Conservation (phyloP, 1,140 invertebrate species). For the Drosophila nasuta region DNA sequence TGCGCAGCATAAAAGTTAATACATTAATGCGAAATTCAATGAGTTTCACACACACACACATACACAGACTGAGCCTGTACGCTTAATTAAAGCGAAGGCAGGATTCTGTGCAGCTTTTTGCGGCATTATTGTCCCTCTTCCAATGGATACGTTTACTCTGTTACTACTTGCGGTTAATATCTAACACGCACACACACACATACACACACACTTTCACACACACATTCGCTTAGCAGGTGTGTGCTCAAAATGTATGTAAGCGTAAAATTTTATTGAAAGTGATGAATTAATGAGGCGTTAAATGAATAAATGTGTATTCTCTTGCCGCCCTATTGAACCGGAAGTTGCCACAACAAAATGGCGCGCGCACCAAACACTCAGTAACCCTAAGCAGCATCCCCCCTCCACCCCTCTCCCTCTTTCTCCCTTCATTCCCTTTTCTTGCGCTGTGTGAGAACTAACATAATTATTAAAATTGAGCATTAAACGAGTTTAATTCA, state of each 20-base stretch:
- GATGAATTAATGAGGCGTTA: conserved; percentile 84
- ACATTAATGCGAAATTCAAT: conserved; percentile 59
- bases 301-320: conserved; percentile 78
- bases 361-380: conserved; percentile 17
- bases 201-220: background rate
- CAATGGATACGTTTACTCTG: conserved; percentile 19
- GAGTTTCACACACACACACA: conserved; percentile 33
- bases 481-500: background rate
- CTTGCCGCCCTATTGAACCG: conserved; percentile 80
- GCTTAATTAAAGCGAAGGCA: conserved; percentile 57
- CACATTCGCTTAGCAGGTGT: conserved; percentile 29
- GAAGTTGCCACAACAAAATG: conserved; percentile 62
- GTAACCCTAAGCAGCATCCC: background rate
- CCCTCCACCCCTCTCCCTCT: too few species aligned
- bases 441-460: conserved; percentile 20
- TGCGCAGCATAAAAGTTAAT: conserved; percentile 52
- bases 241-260: conserved; percentile 55
- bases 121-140: conserved; percentile 38
- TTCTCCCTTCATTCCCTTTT: background rate
- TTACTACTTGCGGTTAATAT: conserved; percentile 54
- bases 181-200: conserved; percentile 39
- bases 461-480: conserved; percentile 38
- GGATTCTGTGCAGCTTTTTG: background rate
- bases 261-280: conserved; percentile 83
- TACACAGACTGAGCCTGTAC: conserved; percentile 22